phyloP scores from a whole-genome alignment of 1,140 invertebrate genomes.

The Dendroctonus valens region DNA sequence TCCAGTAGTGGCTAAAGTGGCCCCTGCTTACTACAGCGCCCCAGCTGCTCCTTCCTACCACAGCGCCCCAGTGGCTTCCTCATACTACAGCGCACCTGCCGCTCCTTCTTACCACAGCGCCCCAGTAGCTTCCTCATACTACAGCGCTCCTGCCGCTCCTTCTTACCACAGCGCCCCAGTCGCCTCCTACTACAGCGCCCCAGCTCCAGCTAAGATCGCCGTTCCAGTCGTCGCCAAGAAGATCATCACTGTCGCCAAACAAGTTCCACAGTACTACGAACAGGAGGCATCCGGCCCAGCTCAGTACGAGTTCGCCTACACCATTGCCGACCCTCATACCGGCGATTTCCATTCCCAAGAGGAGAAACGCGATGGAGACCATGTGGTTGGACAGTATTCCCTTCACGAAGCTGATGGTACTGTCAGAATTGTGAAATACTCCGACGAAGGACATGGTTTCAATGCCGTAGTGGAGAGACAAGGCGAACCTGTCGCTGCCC shows the following conservation, averaged over 20 bases:
- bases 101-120: slow-evolving; percentile 5
- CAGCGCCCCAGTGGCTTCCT: background rate
- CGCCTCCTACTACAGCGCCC: slow-evolving; percentile 11
- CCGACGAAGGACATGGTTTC: slow-evolving; percentile 53
- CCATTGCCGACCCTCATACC: slow-evolving; percentile 53
- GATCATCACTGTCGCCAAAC: slow-evolving; percentile 21
- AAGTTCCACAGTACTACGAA: slow-evolving; percentile 30
- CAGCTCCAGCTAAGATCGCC: slow-evolving; percentile 32
- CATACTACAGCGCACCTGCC: slow-evolving; percentile 31
- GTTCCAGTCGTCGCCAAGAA: slow-evolving; percentile 28
- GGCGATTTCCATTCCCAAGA: slow-evolving; percentile 45
- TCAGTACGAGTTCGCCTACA: slow-evolving; percentile 40
- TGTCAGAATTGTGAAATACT: slow-evolving; percentile 56
- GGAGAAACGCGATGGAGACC: slow-evolving; percentile 39
- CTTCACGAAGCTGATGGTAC: slow-evolving; percentile 57
- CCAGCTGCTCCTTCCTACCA: slow-evolving; percentile 16
- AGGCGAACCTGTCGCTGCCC: slow-evolving; percentile 33
- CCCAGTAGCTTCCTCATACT: background rate
- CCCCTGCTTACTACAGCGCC: slow-evolving; percentile 23
- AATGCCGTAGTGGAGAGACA: slow-evolving; percentile 40
- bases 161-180: slow-evolving; percentile 9
- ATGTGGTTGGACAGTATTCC: slow-evolving; percentile 38
- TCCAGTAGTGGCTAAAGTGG: slow-evolving; percentile 32
- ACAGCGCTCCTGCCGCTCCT: slow-evolving; percentile 23
- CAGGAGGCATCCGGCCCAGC: slow-evolving; percentile 32